Conservation (phyloP, 2,113 vertebrate genomes). For the Esox niger region DNA sequence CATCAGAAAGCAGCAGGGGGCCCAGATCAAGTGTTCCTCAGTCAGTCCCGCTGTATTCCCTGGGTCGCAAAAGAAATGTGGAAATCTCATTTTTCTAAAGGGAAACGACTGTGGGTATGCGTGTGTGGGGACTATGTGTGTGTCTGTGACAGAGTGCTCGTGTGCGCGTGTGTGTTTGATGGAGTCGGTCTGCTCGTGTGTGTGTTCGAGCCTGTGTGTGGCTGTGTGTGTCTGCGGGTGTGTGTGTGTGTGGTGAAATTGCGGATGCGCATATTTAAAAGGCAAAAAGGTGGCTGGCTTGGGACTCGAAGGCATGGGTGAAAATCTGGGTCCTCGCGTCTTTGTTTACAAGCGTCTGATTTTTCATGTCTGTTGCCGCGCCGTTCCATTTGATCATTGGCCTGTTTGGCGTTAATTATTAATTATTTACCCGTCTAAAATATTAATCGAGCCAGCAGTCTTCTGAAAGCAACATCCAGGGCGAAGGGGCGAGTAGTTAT, state of each 20-base stretch:
- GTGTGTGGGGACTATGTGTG: constrained; percentile 32
- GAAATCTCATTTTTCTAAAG: constrained; percentile 59
- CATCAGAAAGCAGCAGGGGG: constrained; percentile 73
- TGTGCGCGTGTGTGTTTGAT: constrained; percentile 9
- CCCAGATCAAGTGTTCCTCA: constrained; percentile 72
- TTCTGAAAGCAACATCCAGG: constrained; percentile 47
- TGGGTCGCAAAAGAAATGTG: constrained; percentile 60
- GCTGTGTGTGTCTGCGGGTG: constrained; percentile 6
- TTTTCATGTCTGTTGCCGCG: constrained; percentile 64
- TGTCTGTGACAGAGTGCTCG: constrained; percentile 12
- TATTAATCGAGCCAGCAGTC: constrained; percentile 63
- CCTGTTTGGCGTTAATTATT: constrained; percentile 75
- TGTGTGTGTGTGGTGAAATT: constrained; percentile 38
- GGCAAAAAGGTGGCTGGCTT: constrained; percentile 44
- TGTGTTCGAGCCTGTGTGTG: constrained; percentile 21
- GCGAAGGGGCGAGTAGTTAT: constrained; percentile 50
- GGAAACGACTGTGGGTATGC: constrained; percentile 45
- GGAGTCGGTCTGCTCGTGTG: not conserved
- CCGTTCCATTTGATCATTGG: constrained; percentile 71
- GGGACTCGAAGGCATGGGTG: constrained; percentile 22
- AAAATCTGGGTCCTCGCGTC: constrained; percentile 64
- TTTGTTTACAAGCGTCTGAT: constrained; percentile 70
- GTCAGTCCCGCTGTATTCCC: constrained; percentile 62
- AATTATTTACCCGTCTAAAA: constrained; percentile 76
- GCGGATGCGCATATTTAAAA: constrained; percentile 67